phyloP scores from a whole-genome alignment of 2,888 invertebrate species.

The Acrobasis consociella region DNA sequence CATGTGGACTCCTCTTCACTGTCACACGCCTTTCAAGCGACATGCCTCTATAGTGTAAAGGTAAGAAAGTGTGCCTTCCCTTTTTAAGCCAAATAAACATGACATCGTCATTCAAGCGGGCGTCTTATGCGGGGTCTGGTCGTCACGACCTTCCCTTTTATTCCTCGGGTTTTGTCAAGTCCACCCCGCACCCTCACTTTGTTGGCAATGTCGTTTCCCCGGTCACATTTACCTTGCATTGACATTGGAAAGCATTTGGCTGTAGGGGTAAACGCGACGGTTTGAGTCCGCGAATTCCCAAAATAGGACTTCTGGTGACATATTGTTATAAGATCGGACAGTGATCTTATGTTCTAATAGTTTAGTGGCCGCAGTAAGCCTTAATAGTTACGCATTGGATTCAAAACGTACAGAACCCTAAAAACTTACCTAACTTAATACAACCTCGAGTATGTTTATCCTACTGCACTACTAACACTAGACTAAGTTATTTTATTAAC shows the following conservation, averaged over 20 bases:
- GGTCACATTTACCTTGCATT: constrained; percentile 60
- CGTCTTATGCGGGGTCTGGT: constrained; percentile 54
- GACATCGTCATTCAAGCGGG: constrained; percentile 69
- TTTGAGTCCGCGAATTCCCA: constrained; percentile 42
- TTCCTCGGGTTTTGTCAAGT: constrained; percentile 64
- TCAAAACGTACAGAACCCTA: no score
- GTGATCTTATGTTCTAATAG: not conserved
- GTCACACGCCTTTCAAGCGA: constrained; percentile 57
- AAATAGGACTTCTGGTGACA: constrained; percentile 34
- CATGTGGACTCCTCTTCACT: constrained; percentile 60
- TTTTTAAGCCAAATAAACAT: constrained; percentile 77
- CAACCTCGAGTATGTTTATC: no score
- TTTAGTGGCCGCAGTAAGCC: not conserved
- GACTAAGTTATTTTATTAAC: no score
- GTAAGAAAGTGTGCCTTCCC: constrained; percentile 63
- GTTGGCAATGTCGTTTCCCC: constrained; percentile 54
- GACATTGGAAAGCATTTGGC: constrained; percentile 58
- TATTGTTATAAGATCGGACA: not conserved
- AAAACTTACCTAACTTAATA: no score
- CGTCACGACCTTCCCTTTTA: constrained; percentile 68
- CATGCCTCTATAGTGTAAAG: constrained; percentile 47
- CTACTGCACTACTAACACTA: no score
- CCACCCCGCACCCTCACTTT: constrained; percentile 60
- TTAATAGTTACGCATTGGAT: no score
- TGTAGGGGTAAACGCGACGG: constrained; percentile 48